Base-by-base conservation (phyloP, 2,797 vertebrate genomes). In the Melanotaenia boesemani region DNA sequence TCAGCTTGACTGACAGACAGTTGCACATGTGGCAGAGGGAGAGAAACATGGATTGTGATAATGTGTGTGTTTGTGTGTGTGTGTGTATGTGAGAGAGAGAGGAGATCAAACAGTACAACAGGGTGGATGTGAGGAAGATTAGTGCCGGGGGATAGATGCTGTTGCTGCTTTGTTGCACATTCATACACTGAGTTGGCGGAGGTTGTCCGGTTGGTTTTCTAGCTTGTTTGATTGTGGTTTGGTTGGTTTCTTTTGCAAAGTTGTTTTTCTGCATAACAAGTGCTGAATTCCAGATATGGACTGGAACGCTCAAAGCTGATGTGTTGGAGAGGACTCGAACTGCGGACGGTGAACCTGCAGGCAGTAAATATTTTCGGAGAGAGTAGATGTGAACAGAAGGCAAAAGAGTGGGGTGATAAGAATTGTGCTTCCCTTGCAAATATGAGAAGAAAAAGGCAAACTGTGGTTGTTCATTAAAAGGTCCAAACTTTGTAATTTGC, bases 1-100 rank as follows among this genome's bases (percentile, higher is more conserved):
- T 88, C 85, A 82, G 83, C 80, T 85, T 86, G 87, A 89, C 78
- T 86, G 88, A 85, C 88, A 80, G 88, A 88, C 85, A 90, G 82
- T 87, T 86, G 77, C 71, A 85, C 84, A 89, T 79, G 83, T 83
- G 85, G 83, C 71, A 83, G 72, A 67, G 69, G 69, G 80, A 74
- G 74, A 63, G 34, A 66, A 59, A 74, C 44, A 70, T 56, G 13
- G 68, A 78, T 48, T 61, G 74, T 70, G 63, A 84, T 80, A 73
- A 60, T 67, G 37, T 30, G 13, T 66, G 55, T 58, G 32, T 30
- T 10, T 66, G 55, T 58, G 36, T 56, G 26, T 56, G 26, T 56
- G 41, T 59, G 62, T 62, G 65, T 48, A 18, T 48, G 67, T 50
- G 63, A 48, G 69, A 54, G 74, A 65, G 72, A 52, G 77, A 74